These are phyloP conservation scores for Etheostoma spectabile DNA, from an alignment of 2,113 vertebrate species.

Conservation along the genomic window DNA sequence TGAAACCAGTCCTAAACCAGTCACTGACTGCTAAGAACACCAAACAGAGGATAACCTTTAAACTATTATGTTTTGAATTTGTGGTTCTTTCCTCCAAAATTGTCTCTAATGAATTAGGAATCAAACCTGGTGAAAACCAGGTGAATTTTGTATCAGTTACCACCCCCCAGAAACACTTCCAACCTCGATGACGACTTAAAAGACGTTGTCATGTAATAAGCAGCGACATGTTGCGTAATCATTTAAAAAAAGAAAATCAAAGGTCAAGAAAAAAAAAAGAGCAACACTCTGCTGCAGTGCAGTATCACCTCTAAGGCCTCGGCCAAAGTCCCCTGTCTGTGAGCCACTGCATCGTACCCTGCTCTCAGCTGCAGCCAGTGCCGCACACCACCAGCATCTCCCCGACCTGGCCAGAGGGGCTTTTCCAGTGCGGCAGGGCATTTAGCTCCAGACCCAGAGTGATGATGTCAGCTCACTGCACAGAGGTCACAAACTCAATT, in stretches of 20 bases:
- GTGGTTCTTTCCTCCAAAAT: neutral
- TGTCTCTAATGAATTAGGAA: neutral
- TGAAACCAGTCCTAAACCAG: neutral
- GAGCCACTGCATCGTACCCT: neutral
- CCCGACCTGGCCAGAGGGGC: conserved; percentile 29
- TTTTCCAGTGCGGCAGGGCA: conserved; percentile 31
- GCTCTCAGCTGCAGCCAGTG: neutral
- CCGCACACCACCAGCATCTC: conserved; percentile 9
- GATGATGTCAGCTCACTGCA: conserved; percentile 49
- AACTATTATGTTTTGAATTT: too few species aligned
- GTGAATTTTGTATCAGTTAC: neutral
- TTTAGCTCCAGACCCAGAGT: conserved; percentile 26
- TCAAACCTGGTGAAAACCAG: neutral
- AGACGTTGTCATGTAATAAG: conserved; percentile 1
- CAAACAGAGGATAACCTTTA: neutral
- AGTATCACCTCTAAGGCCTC: neutral
- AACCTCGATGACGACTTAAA: neutral
- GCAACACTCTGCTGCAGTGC: neutral
- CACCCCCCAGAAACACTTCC: too few species aligned
- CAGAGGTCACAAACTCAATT: conserved; percentile 51
- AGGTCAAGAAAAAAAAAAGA: neutral
- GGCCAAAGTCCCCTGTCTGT: neutral
- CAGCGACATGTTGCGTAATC: neutral
- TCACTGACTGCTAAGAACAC: neutral
- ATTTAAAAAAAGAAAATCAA: neutral